Evolutionary conservation across 2,888 invertebrate species (phyloP), one percentile per base, ranked within the genome.

Genomic region (Pseudococcus longispinus): DNA sequence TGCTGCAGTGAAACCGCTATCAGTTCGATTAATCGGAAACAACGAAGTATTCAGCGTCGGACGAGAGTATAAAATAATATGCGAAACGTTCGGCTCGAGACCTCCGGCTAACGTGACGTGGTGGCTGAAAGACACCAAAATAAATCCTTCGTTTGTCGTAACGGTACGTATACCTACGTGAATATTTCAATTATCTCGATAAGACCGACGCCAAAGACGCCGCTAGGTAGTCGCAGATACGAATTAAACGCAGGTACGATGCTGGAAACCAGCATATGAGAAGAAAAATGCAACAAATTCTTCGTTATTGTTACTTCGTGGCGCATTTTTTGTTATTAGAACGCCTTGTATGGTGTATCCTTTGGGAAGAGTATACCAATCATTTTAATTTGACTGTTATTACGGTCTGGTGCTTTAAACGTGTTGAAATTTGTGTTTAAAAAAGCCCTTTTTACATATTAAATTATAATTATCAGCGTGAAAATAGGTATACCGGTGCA

Each of bases 101-200:
- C 87, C 87, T 18, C 83, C 87, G 42, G 87, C 87, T 32, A 87
- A 87, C 37, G 65, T 87, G 26, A 87, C 87, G 5, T 87, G 87
- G 87, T 46, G 51, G 46, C 26, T 87, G 60, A 55, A 83, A 83
- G 87, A 83, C 32, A 29, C 42, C 29, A 83, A 65, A 83, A 83
- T 87, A 23, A 32, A 29, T 46, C 32, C 87, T 87, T 83, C 87
- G 23, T 42, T 83, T 15, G 83, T 83, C 44, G 83, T 80, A 29
- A 60, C 83, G 9, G 87, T 87, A 70, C 26, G 85, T 85, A 74
- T 77, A 51, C 51, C 9, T 46, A 51, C 8, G n/a, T n/a, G 8
- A 74, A 32, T 74, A 74, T 74, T 74, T 74, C 37, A 51, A 51
- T 51, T 51, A 51, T 51, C 51, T 51, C 51, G 51, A 51, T 51